Evolutionary conservation across 2,888 invertebrate species (phyloP), one percentile per base, ranked within the genome.

Genomic region (Entomobrya proxima): DNA sequence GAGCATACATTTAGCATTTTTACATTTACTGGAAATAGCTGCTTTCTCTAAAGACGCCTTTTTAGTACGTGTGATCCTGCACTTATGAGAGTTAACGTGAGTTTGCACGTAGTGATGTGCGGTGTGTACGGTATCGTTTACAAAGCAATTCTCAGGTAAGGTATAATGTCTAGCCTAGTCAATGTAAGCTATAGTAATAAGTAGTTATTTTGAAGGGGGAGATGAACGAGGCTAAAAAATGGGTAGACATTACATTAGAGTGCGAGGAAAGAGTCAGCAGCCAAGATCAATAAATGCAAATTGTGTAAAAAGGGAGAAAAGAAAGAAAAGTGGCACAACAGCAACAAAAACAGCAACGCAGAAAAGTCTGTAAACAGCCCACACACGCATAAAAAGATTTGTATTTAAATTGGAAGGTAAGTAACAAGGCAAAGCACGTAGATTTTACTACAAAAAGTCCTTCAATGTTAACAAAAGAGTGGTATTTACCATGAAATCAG

Each of bases 251-350:
- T 3, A 7, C 4, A 21, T n/a, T 1, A 80, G 30, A 61, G 76
- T 24, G 30, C 81, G 77, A 64, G 75, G 40, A 67, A 15, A 69
- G 44, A 69, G 47, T 15, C 13, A 47, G 69, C 27, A 69, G 27
- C 44, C 13, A 44, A 27, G 76, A 87, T 87, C 87, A 83, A 87
- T 87, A 87, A 80, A 87, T 87, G 87, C 81, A 87, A 87, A 87
- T 87, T 82, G 52, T 75, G 74, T 55, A 76, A 35, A 76, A 64
- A 74, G 64, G 50, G 30, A 72, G 35, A 72, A 58, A 82, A 75
- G 55, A 58, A 58, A 37, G 50, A 82, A 80, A 72, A 80, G 44
- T 69, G 44, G 69, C 69, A 69, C 69, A 69, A 44, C 27, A 69
- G 27, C 69, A 69, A 69, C 40, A 69, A 47, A 40, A 40, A 67